A percentile compares a stretch with the other conserved stretches of the same genome.
phyloP scores from a whole-genome alignment of 2,113 vertebrate species.

The Petrocephalus microphthalmus region DNA sequence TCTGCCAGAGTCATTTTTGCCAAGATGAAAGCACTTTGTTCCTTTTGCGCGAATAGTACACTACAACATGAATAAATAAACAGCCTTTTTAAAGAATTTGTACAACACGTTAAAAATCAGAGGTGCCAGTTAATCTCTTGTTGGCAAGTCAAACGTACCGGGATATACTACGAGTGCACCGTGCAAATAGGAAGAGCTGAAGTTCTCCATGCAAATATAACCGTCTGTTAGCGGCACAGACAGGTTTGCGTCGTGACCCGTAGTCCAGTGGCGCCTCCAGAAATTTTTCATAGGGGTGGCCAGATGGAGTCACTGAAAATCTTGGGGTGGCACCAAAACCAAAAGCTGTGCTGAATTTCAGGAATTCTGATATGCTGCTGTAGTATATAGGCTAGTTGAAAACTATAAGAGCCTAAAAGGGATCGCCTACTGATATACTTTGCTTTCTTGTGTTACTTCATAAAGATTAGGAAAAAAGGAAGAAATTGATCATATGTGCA shows the following conservation, averaged over 20 bases:
- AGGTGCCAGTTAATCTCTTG: not conserved
- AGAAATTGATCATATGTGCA: too few relatives aligned
- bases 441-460: too few relatives aligned
- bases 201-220: not conserved
- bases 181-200: not conserved
- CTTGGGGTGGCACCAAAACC: too few relatives aligned
- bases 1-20: not conserved
- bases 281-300: too few relatives aligned
- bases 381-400: too few relatives aligned
- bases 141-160: not conserved
- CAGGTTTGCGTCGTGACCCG: not conserved
- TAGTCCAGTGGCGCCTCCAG: not conserved
- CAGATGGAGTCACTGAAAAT: too few relatives aligned
- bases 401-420: too few relatives aligned
- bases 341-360: too few relatives aligned
- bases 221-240: not conserved
- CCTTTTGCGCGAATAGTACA: not conserved
- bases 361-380: too few relatives aligned
- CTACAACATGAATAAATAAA: not conserved
- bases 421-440: too few relatives aligned
- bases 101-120: not conserved
- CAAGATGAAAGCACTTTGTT: not conserved
- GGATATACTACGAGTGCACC: not conserved
- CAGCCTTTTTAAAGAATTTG: not conserved
- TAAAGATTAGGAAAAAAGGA: too few relatives aligned